Evolutionary conservation across 2,797 vertebrate species (phyloP).

Genomic region (Poeciliopsis turneri): DNA sequence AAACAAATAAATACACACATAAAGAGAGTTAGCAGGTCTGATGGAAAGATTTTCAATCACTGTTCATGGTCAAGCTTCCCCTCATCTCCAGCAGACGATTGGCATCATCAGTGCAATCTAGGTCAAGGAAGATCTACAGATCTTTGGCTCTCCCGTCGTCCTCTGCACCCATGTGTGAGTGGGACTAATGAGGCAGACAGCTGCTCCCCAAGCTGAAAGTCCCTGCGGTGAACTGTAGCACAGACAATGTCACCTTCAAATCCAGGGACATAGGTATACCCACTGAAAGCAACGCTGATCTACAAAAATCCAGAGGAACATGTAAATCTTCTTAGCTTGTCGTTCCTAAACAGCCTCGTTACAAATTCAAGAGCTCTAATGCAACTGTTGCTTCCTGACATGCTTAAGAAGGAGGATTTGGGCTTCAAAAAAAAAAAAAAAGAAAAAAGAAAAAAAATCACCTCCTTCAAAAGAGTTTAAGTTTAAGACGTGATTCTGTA

Average conservation of each 20-base stretch:
- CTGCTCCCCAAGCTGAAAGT: conserved; percentile 69
- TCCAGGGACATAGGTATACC: conserved; percentile 37
- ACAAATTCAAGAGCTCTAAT: conserved; percentile 31
- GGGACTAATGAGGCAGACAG: conserved; percentile 77
- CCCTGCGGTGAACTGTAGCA: conserved; percentile 61
- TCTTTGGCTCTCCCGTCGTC: conserved; percentile 62
- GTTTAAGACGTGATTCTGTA: conserved; percentile 56
- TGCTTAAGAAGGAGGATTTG: conserved; percentile 26
- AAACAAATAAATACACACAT: neutral
- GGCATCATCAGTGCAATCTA: conserved; percentile 60
- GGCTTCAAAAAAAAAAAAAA: conserved; percentile 21
- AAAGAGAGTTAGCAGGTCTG: neutral
- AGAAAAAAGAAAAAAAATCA: conserved; percentile 19
- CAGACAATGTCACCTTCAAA: conserved; percentile 80
- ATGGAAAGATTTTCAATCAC: conserved; percentile 27
- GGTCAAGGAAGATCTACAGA: conserved; percentile 70
- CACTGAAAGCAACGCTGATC: conserved; percentile 37
- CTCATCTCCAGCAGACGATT: conserved; percentile 50
- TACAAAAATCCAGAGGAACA: conserved; percentile 49
- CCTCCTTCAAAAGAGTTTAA: conserved; percentile 37
- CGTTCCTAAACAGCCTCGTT: conserved; percentile 17
- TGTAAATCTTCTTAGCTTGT: conserved; percentile 40
- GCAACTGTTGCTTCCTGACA: conserved; percentile 37
- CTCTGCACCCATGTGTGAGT: conserved; percentile 55
- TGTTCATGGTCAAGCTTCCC: conserved; percentile 57